phyloP scores from a whole-genome alignment of 64 coral and sea anemone species.

The Montipora cactus region DNA sequence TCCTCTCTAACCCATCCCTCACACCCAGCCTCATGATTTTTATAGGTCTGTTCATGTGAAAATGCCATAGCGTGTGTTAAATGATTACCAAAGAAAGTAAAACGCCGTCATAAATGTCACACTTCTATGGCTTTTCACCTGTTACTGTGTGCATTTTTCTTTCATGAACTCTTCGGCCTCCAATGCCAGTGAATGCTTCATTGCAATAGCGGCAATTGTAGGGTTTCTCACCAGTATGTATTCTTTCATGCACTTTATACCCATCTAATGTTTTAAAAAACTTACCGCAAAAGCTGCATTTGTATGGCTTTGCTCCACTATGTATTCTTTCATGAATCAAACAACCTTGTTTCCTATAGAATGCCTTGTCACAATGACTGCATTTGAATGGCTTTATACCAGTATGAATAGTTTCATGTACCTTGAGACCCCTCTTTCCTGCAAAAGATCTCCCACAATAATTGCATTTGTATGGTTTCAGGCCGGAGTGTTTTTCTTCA shows the following conservation, averaged over 20 bases:
- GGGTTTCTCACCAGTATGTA: slow-evolving; percentile 5
- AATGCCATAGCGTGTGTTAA: slow-evolving; percentile 20
- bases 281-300: slow-evolving; percentile 26
- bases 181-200: not conserved
- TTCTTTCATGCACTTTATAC: slow-evolving; percentile 1
- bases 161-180: not conserved
- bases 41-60: not conserved
- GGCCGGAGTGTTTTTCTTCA: slow-evolving; percentile 34
- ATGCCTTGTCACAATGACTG: slow-evolving; percentile 32
- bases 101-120: slow-evolving; percentile 21
- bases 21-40: not conserved
- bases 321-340: slow-evolving; percentile 23
- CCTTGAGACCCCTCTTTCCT: not conserved
- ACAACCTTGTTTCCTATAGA: not conserved
- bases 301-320: slow-evolving; percentile 21
- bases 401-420: slow-evolving; percentile 8
- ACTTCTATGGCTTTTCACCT: slow-evolving; percentile 19
- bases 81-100: not conserved
- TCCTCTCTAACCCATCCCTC: no score
- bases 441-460: slow-evolving; percentile 3
- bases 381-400: slow-evolving; percentile 31
- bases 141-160: not conserved
- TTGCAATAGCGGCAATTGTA: not conserved
- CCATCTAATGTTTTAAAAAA: not conserved
- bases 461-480: slow-evolving; percentile 18